phyloP scores from a whole-genome alignment of 2,888 invertebrate genomes.

The Drosophila gaucha region DNA sequence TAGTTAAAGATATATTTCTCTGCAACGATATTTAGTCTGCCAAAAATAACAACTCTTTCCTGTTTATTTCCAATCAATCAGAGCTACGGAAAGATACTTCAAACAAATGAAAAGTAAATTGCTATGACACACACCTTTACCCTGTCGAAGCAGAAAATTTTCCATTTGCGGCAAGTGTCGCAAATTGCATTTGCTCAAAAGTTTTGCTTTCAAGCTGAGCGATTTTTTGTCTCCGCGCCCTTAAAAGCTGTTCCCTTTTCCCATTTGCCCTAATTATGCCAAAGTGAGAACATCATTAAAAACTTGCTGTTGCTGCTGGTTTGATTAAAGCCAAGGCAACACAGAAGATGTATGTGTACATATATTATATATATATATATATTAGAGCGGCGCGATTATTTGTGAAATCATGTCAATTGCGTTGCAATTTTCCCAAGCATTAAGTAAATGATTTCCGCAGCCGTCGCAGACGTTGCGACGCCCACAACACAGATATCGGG shows the following conservation, averaged over 20 bases:
- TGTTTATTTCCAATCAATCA: constrained; percentile 56
- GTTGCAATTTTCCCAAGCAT: constrained; percentile 38
- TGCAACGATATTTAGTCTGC: background rate
- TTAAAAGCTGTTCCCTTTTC: constrained; percentile 20
- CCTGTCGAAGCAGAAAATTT: constrained; percentile 63
- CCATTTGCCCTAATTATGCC: constrained; percentile 77
- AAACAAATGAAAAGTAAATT: constrained; percentile 49
- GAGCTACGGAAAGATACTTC: constrained; percentile 19
- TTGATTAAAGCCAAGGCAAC: constrained; percentile 63
- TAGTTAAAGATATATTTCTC: background rate
- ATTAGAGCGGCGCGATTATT: constrained; percentile 31
- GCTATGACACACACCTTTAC: constrained; percentile 32
- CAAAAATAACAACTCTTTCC: background rate
- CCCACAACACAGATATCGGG: constrained; percentile 54
- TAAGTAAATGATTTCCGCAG: constrained; percentile 62
- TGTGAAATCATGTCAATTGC: constrained; percentile 74
- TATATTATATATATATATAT: constrained; percentile 16
- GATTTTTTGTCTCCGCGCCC: constrained; percentile 43
- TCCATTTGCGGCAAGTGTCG: constrained; percentile 76
- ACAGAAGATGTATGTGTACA: constrained; percentile 24
- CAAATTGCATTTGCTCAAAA: constrained; percentile 75
- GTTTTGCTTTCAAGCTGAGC: constrained; percentile 74
- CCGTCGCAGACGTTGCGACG: constrained; percentile 40
- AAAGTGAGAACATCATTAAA: constrained; percentile 75
- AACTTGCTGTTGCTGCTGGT: constrained; percentile 48